phyloP scores from a whole-genome alignment of 2,888 invertebrate genomes.

The Anticlea derivata region DNA sequence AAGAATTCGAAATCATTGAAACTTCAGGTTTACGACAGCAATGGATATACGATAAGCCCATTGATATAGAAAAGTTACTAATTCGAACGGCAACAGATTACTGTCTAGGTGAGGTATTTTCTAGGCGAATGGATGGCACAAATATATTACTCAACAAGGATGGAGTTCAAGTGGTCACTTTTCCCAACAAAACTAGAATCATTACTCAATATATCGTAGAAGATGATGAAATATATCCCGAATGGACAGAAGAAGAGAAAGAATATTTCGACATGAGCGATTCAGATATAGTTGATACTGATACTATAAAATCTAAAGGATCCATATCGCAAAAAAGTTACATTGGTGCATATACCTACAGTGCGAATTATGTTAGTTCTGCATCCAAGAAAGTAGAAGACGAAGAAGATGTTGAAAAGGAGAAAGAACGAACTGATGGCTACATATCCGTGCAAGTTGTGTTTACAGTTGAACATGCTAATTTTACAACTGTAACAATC shows the following conservation, averaged over 20 bases:
- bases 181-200: slow-evolving; percentile 70
- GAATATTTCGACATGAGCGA: slow-evolving; percentile 54
- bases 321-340: slow-evolving; percentile 56
- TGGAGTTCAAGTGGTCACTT: slow-evolving; percentile 66
- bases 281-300: slow-evolving; percentile 44
- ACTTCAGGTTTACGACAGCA: slow-evolving; percentile 60
- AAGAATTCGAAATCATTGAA: slow-evolving; percentile 67
- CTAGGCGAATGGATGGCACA: slow-evolving; percentile 73
- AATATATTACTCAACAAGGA: slow-evolving; percentile 66
- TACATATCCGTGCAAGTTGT: slow-evolving; percentile 63
- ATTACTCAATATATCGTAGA: slow-evolving; percentile 59
- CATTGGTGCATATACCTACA: slow-evolving; percentile 28
- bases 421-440: slow-evolving; percentile 55
- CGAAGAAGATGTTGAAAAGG: slow-evolving; percentile 39
- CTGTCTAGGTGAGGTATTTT: slow-evolving; percentile 68
- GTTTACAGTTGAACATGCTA: slow-evolving; percentile 74
- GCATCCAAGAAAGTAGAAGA: slow-evolving; percentile 47
- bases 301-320: slow-evolving; percentile 45
- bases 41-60: slow-evolving; percentile 52
- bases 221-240: slow-evolving; percentile 66
- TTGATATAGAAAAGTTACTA: slow-evolving; percentile 59
- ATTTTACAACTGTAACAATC: slow-evolving; percentile 79
- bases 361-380: slow-evolving; percentile 41
- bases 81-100: slow-evolving; percentile 73
- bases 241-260: slow-evolving; percentile 68